Evolutionary conservation across 1,140 invertebrate species (phyloP).

Genomic region (Bombyx mandarina): DNA sequence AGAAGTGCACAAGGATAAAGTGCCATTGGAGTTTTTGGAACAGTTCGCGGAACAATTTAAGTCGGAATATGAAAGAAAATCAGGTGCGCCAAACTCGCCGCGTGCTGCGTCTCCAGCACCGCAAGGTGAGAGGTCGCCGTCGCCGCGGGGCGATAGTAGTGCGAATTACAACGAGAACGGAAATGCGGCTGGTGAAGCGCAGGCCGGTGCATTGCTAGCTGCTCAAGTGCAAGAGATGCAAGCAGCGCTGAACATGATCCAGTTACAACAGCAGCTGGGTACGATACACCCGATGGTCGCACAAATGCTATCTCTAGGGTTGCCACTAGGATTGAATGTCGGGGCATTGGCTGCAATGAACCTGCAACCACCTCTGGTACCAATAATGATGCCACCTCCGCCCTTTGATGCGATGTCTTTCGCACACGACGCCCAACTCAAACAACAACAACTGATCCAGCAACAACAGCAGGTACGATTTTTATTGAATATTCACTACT

Average conservation of each 20-base stretch:
- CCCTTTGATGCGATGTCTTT: conserved; percentile 77
- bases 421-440: conserved; percentile 72
- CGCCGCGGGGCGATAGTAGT: conserved; percentile 72
- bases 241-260: conserved; percentile 88
- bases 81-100: conserved; percentile 77
- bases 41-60: conserved; percentile 93
- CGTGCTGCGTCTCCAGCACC: conserved; percentile 72
- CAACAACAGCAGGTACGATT: conserved; percentile 77
- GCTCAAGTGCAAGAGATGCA: conserved; percentile 90
- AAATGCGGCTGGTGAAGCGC: conserved; percentile 73
- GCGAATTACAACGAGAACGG: conserved; percentile 66
- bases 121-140: conserved; percentile 62
- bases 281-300: conserved; percentile 82
- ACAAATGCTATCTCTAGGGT: conserved; percentile 80
- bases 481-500: too few species aligned
- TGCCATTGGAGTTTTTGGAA: conserved; percentile 90
- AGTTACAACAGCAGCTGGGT: conserved; percentile 86
- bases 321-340: conserved; percentile 87
- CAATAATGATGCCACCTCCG: conserved; percentile 90
- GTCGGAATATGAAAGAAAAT: conserved; percentile 87
- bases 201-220: conserved; percentile 73
- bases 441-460: conserved; percentile 79
- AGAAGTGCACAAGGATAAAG: conserved; percentile 92
- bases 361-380: conserved; percentile 87
- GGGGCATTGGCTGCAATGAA: conserved; percentile 90